Percentiles rank a stretch among this genome's conserved stretches.
Evolutionary conservation across 2,113 vertebrate species (phyloP).

Genomic region (Struthio camelus): DNA sequence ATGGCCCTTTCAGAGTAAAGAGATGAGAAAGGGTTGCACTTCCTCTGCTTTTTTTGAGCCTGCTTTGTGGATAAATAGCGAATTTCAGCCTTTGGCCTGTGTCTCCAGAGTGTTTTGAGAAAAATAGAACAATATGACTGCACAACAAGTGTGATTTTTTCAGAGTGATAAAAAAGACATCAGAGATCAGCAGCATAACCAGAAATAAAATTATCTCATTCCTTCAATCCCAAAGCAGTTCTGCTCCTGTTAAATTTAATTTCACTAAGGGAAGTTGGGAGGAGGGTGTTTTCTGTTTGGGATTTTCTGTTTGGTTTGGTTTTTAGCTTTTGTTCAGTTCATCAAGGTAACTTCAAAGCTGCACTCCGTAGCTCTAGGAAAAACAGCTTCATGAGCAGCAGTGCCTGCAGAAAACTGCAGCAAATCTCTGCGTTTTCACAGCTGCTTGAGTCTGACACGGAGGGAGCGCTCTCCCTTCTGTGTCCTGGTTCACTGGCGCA

Average conservation of each 20-base stretch:
- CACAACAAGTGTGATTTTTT: background rate
- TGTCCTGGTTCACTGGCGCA: background rate
- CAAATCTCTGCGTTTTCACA: constrained; percentile 4
- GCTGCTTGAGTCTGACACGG: background rate
- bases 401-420: background rate
- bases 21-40: background rate
- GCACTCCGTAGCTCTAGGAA: background rate
- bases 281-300: background rate
- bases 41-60: background rate
- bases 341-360: constrained; percentile 33
- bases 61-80: background rate
- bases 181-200: background rate
- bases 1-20: background rate
- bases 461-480: background rate
- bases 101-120: constrained; percentile 18
- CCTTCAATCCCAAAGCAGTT: background rate
- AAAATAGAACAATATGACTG: constrained; percentile 1
- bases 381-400: background rate
- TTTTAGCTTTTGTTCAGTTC: background rate
- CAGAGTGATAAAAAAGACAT: constrained; percentile 18
- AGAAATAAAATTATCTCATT: background rate
- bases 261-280: background rate
- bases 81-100: background rate
- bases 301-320: background rate
- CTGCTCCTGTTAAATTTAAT: constrained; percentile 7